Percentiles rank a stretch among this genome's conserved stretches.
phyloP scores from a whole-genome alignment of 2,113 vertebrate genomes.

The Myotis yumanensis region DNA sequence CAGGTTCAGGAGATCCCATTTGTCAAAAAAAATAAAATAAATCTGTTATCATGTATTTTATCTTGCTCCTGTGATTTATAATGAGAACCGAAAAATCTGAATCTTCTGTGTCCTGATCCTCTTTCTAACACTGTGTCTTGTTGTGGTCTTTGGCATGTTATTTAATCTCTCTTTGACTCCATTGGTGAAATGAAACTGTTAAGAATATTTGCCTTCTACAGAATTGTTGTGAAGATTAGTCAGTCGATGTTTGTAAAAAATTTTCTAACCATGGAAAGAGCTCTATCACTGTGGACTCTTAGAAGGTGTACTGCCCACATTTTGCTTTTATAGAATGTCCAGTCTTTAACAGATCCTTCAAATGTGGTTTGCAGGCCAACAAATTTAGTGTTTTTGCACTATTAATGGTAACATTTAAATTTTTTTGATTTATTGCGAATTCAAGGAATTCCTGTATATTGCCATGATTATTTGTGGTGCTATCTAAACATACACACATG shows the following conservation, averaged over 20 bases:
- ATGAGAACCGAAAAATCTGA: constrained; percentile 46
- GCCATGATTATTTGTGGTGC: not conserved
- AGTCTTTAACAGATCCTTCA: constrained; percentile 32
- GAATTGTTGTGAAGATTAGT: constrained; percentile 48
- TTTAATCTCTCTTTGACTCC: constrained; percentile 52
- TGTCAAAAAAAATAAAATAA: constrained; percentile 44
- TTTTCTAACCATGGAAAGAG: constrained; percentile 28
- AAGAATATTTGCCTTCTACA: constrained; percentile 63
- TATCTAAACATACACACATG: not conserved
- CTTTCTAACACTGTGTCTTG: constrained; percentile 58
- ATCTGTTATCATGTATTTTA: constrained; percentile 48
- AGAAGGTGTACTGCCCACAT: not conserved
- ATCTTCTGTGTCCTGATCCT: constrained; percentile 31
- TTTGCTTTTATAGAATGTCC: not conserved
- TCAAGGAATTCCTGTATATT: not conserved
- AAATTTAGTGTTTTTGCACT: constrained; percentile 1
- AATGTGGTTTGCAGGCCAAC: not conserved
- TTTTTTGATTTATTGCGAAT: constrained; percentile 16
- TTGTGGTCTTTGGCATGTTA: constrained; percentile 34
- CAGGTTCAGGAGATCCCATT: constrained; percentile 46
- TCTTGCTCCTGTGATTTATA: constrained; percentile 65
- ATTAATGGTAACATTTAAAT: not conserved
- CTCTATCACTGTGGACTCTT: not conserved
- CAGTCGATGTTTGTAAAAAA: constrained; percentile 57
- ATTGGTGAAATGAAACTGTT: constrained; percentile 62